phyloP scores from a whole-genome alignment of 2,888 invertebrate species.

The Ochropleura leucogaster region DNA sequence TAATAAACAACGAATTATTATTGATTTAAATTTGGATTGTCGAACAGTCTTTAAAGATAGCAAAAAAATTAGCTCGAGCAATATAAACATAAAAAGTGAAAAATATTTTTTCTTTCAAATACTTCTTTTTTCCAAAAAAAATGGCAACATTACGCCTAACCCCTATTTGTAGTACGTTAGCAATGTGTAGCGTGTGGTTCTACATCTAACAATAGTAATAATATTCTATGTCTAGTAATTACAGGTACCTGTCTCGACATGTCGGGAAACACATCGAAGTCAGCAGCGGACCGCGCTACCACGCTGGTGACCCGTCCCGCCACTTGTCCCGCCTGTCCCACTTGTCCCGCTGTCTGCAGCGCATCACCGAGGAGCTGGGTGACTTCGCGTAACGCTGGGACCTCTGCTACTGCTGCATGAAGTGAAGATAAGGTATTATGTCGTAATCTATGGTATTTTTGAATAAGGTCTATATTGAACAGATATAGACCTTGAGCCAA shows the following conservation, averaged over 20 bases:
- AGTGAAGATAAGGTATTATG: background rate
- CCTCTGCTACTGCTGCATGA: constrained; percentile 16
- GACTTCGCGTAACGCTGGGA: constrained; percentile 13
- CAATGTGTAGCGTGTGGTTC: background rate
- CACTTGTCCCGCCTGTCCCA: background rate
- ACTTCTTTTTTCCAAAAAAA: too few species aligned
- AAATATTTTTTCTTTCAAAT: too few species aligned
- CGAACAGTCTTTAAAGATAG: too few species aligned
- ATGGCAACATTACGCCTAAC: too few species aligned
- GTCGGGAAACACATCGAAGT: constrained; percentile 49
- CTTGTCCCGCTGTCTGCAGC: background rate
- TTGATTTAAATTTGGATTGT: too few species aligned
- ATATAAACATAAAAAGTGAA: too few species aligned
- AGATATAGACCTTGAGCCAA: too few species aligned
- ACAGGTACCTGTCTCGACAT: constrained; percentile 45
- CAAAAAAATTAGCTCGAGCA: too few species aligned
- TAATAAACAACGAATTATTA: too few species aligned
- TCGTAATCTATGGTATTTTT: background rate
- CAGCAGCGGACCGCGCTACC: constrained; percentile 5
- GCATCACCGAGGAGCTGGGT: constrained; percentile 6
- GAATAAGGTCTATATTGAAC: background rate
- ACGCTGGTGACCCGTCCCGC: background rate
- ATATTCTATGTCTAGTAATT: too few species aligned
- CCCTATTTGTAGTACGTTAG: background rate
- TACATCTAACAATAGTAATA: too few species aligned